Evolutionary conservation across 2,113 vertebrate species (phyloP), one percentile per base, ranked within the genome.

Genomic region (Puntigrus tetrazona): DNA sequence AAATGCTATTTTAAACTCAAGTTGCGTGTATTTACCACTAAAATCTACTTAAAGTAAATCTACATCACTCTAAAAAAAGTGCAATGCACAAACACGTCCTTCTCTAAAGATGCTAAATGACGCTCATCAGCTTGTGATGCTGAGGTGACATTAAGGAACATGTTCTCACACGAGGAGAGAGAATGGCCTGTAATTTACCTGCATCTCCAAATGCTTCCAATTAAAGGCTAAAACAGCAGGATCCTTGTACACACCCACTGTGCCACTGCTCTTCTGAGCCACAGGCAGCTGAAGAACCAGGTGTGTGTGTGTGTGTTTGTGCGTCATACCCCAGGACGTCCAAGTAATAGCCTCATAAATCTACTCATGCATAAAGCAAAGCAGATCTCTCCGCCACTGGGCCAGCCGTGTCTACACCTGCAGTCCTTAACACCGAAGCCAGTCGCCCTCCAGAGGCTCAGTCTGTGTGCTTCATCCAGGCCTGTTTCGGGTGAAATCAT

Each of bases 261-360:
- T 86, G 86, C 89, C 86, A 89, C 91, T 91, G 88, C 89, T 86
- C 89, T 86, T 86, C 61, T 79, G 82, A 90, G 89, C 87, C 36
- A 88, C 87, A 81, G 88, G 76, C 78, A 84, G 83, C 81, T 85
- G 34, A 83, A 90, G 88, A 87, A 90, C 90, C 89, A 91, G 90
- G 89, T 92, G 91, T 90, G 90, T 85, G 86, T 85, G 86, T 85
- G 55, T 18, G 38, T 81, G 20, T 47, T 7, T 57, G 38, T 61
- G 74, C 91, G 89, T 83, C 86, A 90, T 82, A 89, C 91, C 87
- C 91, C 80, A 88, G 88, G 86, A 91, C 87, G 79, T 91, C 89
- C 92, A 91, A 88, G 90, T 92, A 92, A 93, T 89, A 87, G 89
- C 89, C 86, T 92, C 84, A 92, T 92, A 87, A 91, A 93, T 92